phyloP scores from a whole-genome alignment of 2,113 vertebrate species.

The Varanus salvator region DNA sequence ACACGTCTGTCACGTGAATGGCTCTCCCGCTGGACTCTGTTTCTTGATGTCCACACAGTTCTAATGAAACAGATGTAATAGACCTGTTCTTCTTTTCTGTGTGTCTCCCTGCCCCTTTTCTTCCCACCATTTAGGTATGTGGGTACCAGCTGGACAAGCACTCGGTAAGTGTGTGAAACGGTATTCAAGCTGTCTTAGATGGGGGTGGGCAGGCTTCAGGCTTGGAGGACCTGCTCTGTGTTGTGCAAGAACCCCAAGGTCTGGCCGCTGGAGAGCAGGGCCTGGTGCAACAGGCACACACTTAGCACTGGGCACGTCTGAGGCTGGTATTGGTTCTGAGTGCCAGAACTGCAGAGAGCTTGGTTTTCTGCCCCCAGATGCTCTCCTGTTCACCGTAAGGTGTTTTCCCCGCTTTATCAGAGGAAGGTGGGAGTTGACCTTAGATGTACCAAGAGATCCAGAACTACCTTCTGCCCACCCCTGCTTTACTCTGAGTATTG shows the following conservation, averaged over 20 bases:
- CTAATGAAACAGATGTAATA: background rate
- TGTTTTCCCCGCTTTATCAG: too few relatives aligned
- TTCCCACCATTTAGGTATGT: conserved; percentile 85
- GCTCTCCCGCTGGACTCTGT: background rate
- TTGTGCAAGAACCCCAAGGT: background rate
- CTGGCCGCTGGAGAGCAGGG: background rate
- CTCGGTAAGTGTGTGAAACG: conserved; percentile 84
- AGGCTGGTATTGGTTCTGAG: background rate
- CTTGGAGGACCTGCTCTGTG: background rate
- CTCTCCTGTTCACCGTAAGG: too few relatives aligned
- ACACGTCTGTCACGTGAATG: background rate
- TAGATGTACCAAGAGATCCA: too few relatives aligned
- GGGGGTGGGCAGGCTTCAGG: background rate
- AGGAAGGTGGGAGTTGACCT: too few relatives aligned
- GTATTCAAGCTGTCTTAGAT: background rate
- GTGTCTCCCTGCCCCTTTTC: background rate
- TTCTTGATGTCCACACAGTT: background rate
- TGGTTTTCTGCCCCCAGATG: too few relatives aligned
- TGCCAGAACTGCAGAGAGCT: background rate
- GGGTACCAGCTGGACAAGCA: conserved; percentile 96
- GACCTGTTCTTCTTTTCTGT: background rate
- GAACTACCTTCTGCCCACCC: too few relatives aligned
- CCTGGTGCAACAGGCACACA: background rate
- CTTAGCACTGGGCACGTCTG: background rate
- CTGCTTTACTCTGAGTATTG: background rate